phyloP scores from a whole-genome alignment of 2,888 invertebrate species.

The Acleris holmiana region DNA sequence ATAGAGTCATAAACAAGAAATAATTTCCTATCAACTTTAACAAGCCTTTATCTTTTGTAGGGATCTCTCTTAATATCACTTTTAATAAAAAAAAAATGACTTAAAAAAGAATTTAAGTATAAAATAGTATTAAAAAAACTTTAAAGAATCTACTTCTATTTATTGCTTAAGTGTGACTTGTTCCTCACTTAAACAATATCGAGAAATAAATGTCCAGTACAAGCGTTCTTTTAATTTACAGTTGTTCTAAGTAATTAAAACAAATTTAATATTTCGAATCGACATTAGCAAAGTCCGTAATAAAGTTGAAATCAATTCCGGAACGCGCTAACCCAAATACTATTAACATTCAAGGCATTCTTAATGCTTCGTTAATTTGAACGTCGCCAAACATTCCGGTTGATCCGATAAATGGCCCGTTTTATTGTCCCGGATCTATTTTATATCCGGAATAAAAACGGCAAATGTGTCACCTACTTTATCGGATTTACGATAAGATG shows the following conservation, averaged over 20 bases:
- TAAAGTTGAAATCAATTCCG: constrained; percentile 36
- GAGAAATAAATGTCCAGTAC: too few species aligned
- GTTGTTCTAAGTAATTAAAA: constrained; percentile 2
- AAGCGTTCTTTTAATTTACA: background rate
- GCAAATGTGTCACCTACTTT: constrained; percentile 36
- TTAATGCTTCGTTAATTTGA: constrained; percentile 69
- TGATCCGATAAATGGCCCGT: constrained; percentile 50
- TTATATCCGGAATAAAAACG: constrained; percentile 38
- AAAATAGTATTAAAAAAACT: too few species aligned
- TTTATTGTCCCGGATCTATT: constrained; percentile 51
- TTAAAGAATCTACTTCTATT: too few species aligned
- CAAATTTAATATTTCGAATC: constrained; percentile 17
- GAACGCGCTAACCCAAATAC: constrained; percentile 56
- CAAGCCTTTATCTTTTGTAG: too few species aligned
- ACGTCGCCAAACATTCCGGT: constrained; percentile 54
- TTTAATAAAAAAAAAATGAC: too few species aligned
- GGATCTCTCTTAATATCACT: too few species aligned
- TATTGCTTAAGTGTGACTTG: too few species aligned
- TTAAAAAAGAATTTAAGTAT: too few species aligned
- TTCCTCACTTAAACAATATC: too few species aligned
- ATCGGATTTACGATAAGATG: constrained; percentile 28
- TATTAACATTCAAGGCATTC: constrained; percentile 62
- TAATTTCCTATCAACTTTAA: too few species aligned
- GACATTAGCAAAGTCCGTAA: constrained; percentile 25
- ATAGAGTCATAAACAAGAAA: too few species aligned